phyloP scores from a whole-genome alignment of 2,888 invertebrate species.

The Epinotia nisella region DNA sequence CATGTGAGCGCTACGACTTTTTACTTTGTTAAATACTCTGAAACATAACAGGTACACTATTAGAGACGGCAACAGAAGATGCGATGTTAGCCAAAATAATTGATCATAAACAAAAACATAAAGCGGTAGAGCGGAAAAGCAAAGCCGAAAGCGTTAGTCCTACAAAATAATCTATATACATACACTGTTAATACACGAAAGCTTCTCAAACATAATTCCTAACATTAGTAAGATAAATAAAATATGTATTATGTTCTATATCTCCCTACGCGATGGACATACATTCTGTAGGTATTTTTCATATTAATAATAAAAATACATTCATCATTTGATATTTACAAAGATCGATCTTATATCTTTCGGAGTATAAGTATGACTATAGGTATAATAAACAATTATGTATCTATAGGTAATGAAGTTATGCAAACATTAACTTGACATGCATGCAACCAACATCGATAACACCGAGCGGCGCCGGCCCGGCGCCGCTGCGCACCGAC shows the following conservation, averaged over 20 bases:
- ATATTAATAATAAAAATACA: constrained; percentile 64
- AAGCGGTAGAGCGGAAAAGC: constrained; percentile 65
- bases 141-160: constrained; percentile 71
- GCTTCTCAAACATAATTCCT: constrained; percentile 61
- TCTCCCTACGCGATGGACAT: constrained; percentile 70
- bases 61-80: constrained; percentile 73
- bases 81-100: constrained; percentile 56
- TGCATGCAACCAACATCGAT: constrained; percentile 70
- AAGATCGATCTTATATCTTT: constrained; percentile 57
- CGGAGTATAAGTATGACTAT: constrained; percentile 45
- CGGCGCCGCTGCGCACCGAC: not conserved
- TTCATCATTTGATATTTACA: constrained; percentile 70
- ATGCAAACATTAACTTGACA: constrained; percentile 67
- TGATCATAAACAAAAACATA: constrained; percentile 49
- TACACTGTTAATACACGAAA: constrained; percentile 71
- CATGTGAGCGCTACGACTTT: constrained; percentile 99
- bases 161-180: constrained; percentile 65
- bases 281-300: constrained; percentile 60
- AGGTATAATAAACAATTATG: constrained; percentile 54
- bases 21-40: constrained; percentile 99
- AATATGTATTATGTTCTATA: constrained; percentile 58
- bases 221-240: constrained; percentile 68
- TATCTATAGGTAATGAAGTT: constrained; percentile 52
- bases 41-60: constrained; percentile 82
- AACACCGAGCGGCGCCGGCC: constrained; percentile 51